These are phyloP conservation scores for Cremastinae sp. DNA, from an alignment of 2,888 invertebrate species.

Conservation along the genomic window DNA sequence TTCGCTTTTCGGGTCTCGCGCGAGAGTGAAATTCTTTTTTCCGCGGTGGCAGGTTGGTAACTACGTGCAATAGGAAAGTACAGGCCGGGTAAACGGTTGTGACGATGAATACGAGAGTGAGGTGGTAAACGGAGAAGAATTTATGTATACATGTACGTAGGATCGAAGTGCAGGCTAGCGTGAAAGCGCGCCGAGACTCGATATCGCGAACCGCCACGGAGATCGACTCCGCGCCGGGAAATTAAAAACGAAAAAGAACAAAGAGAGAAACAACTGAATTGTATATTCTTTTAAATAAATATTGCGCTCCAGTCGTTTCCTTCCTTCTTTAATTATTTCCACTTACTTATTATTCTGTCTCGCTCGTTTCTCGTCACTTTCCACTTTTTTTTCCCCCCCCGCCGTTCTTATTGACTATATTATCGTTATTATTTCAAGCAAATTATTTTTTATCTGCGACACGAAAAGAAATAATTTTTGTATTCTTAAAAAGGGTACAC, in stretches of 20 bases:
- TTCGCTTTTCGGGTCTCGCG: too few relatives aligned
- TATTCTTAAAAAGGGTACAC: too few relatives aligned
- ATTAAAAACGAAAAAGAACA: slow-evolving; percentile 24
- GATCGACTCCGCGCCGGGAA: slow-evolving; percentile 4
- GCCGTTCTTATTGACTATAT: slow-evolving; percentile 4
- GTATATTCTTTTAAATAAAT: slow-evolving; percentile 38
- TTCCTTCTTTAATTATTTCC: slow-evolving; percentile 12
- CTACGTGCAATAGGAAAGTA: slow-evolving; percentile 41
- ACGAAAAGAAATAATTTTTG: too few relatives aligned
- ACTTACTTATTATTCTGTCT: slow-evolving; percentile 41
- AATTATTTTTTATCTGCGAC: not conserved
- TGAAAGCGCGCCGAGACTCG: slow-evolving; percentile 46
- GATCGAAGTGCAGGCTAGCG: slow-evolving; percentile 38
- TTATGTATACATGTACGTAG: not conserved
- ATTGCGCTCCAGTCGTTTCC: not conserved
- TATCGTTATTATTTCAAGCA: not conserved
- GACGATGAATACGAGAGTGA: slow-evolving; percentile 25
- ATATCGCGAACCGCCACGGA: slow-evolving; percentile 38
- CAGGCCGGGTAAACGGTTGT: slow-evolving; percentile 1
- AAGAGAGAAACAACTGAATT: slow-evolving; percentile 26
- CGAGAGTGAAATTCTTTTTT: slow-evolving; percentile 50
- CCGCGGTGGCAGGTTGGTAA: slow-evolving; percentile 30
- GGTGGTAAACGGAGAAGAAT: slow-evolving; percentile 18
- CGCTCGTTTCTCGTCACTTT: slow-evolving; percentile 41
- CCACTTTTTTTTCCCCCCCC: slow-evolving; percentile 10